phyloP scores from a whole-genome alignment of 2,113 vertebrate genomes.

The Noctilio leporinus region DNA sequence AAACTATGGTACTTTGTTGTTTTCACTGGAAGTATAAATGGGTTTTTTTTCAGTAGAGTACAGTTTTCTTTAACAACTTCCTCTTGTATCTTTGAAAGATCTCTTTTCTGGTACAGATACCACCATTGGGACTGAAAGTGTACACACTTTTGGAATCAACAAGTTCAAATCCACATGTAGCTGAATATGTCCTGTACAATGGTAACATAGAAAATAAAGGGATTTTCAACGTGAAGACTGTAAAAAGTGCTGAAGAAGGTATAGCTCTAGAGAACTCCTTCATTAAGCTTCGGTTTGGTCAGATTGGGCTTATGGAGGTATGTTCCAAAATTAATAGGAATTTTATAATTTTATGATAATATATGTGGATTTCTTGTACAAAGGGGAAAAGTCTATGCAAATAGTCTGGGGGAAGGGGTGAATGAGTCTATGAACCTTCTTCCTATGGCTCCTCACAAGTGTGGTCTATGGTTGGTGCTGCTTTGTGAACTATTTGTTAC shows the following conservation, averaged over 20 bases:
- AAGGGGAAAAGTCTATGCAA: background rate
- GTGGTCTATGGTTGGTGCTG: background rate
- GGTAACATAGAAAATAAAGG: slow-evolving; percentile 56
- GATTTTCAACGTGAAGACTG: slow-evolving; percentile 82
- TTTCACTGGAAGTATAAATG: background rate
- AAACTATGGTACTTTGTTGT: background rate
- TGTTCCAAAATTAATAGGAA: background rate
- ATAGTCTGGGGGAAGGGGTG: background rate
- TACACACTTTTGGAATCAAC: slow-evolving; percentile 83
- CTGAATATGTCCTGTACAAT: slow-evolving; percentile 79
- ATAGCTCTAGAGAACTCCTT: slow-evolving; percentile 86
- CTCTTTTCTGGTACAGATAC: slow-evolving; percentile 84
- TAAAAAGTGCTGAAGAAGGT: slow-evolving; percentile 67
- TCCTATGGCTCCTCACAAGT: background rate
- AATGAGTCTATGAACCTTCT: fast-evolving
- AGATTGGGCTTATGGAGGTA: slow-evolving; percentile 90
- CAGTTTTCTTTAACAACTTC: slow-evolving; percentile 21
- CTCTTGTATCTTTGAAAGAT: slow-evolving; percentile 76
- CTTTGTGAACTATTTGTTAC: background rate
- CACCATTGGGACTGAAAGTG: slow-evolving; percentile 85
- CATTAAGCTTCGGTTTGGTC: slow-evolving; percentile 83
- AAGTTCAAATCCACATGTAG: slow-evolving; percentile 74
- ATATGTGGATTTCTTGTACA: background rate
- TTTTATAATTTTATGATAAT: background rate
- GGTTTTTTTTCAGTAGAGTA: background rate